A percentile compares a stretch with the other conserved stretches of the same genome.
These are phyloP conservation scores for Morone chrysops DNA, from an alignment of 2,113 vertebrate species.

Conservation along the genomic window DNA sequence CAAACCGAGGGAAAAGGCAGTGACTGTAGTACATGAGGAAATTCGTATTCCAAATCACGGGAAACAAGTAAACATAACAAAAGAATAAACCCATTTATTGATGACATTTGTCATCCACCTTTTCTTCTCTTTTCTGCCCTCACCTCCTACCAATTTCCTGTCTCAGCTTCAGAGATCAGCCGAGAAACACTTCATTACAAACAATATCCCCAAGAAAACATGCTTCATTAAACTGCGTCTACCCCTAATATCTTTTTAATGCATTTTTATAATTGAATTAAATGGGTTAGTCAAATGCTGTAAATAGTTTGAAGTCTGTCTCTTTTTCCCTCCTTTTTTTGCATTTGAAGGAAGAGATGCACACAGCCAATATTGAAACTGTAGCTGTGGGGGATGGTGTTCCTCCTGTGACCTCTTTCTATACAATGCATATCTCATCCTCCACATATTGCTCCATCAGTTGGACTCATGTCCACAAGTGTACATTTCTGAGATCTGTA, in stretches of 20 bases:
- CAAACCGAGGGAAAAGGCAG: constrained; percentile 13
- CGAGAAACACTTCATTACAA: constrained; percentile 86
- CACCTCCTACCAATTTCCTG: constrained; percentile 56
- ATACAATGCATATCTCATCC: constrained; percentile 58
- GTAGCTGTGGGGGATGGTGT: constrained; percentile 56
- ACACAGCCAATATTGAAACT: constrained; percentile 66
- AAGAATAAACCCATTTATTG: constrained; percentile 25
- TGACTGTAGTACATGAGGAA: not conserved
- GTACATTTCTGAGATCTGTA: constrained; percentile 53
- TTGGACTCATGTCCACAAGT: constrained; percentile 29
- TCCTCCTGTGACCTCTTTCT: constrained; percentile 52
- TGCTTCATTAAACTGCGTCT: constrained; percentile 87
- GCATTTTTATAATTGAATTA: constrained; percentile 90
- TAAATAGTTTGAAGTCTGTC: constrained; percentile 79
- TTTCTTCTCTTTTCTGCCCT: constrained; percentile 39
- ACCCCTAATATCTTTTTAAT: constrained; percentile 89
- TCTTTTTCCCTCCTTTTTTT: constrained; percentile 18
- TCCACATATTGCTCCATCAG: constrained; percentile 47
- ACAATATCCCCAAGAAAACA: constrained; percentile 88
- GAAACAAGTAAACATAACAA: not conserved
- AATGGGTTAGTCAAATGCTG: constrained; percentile 84
- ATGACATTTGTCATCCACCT: constrained; percentile 62
- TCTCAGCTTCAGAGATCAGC: constrained; percentile 75
- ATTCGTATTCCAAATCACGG: not conserved
- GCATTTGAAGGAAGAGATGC: constrained; percentile 59